Conservation (phyloP, 1,140 invertebrate species). For the Metopolophium dirhodum region DNA sequence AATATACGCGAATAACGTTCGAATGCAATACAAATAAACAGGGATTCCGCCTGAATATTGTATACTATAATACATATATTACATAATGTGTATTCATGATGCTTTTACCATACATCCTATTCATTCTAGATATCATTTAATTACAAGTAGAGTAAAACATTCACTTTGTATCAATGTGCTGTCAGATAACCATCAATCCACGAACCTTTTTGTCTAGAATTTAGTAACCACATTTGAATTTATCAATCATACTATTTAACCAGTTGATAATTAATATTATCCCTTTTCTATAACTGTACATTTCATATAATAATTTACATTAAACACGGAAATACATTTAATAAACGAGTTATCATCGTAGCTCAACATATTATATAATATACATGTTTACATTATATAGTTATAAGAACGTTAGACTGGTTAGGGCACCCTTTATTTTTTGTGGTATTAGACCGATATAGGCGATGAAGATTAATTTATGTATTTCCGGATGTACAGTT, state of each 20-base stretch:
- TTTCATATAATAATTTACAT: neutral
- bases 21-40: neutral
- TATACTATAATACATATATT: neutral
- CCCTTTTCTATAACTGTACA: neutral
- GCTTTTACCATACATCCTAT: neutral
- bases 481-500: no score
- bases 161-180: neutral
- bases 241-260: neutral
- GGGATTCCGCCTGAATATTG: neutral
- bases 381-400: no score
- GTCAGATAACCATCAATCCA: neutral
- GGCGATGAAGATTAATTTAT: no score
- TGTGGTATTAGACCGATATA: no score
- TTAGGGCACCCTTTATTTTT: no score
- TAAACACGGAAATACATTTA: neutral
- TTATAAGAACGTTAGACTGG: no score
- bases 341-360: neutral
- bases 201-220: neutral
- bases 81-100: neutral
- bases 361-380: no score
- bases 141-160: neutral
- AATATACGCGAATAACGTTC: neutral
- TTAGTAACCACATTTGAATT: neutral
- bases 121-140: neutral
- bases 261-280: neutral